Conservation (phyloP, 2,797 vertebrate species). For the Corythornis leucogaster region DNA sequence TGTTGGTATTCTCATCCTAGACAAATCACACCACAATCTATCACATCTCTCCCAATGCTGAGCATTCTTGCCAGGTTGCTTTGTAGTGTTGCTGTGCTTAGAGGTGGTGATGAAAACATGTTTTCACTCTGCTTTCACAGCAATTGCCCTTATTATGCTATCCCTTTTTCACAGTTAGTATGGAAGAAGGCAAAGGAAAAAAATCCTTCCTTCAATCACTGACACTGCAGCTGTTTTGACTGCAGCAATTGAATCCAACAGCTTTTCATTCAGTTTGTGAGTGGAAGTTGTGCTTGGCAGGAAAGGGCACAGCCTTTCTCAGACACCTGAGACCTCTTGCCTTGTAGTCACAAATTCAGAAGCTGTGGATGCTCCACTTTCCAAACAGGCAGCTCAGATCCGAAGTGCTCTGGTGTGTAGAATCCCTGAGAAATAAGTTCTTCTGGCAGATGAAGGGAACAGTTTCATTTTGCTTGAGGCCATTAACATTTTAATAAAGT, state of each 20-base stretch:
- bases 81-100: slow-evolving; percentile 20
- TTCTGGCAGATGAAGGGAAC: slow-evolving; percentile 77
- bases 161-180: slow-evolving; percentile 29
- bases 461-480: slow-evolving; percentile 80
- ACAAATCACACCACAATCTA: slow-evolving; percentile 28
- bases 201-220: slow-evolving; percentile 1
- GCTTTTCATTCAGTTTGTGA: background rate
- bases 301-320: slow-evolving; percentile 23
- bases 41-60: slow-evolving; percentile 11
- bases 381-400: slow-evolving; percentile 70
- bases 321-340: slow-evolving; percentile 8
- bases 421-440: slow-evolving; percentile 75
- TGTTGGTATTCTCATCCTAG: slow-evolving; percentile 18
- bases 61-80: background rate
- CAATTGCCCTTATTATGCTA: slow-evolving; percentile 28
- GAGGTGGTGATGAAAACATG: slow-evolving; percentile 31
- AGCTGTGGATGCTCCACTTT: slow-evolving; percentile 61
- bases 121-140: slow-evolving; percentile 45
- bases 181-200: background rate
- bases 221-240: slow-evolving; percentile 28
- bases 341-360: slow-evolving; percentile 48
- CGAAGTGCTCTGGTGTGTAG: slow-evolving; percentile 50
- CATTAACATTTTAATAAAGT: slow-evolving; percentile 82
- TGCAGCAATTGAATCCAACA: background rate
- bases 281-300: slow-evolving; percentile 15